These are phyloP conservation scores for Xanthorhoe designata DNA, from an alignment of 2,888 invertebrate species.

Conservation along the genomic window DNA sequence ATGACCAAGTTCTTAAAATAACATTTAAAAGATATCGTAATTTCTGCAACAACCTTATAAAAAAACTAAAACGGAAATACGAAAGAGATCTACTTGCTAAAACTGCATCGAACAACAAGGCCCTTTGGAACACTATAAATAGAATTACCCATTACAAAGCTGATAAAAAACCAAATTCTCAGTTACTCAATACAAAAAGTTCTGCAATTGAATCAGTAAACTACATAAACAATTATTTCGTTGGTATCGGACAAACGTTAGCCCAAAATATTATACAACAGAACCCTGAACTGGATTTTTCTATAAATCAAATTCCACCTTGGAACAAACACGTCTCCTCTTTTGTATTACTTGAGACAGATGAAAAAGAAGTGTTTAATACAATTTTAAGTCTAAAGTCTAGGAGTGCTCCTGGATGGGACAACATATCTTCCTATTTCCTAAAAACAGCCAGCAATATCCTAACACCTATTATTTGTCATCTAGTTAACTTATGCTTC, in stretches of 20 bases:
- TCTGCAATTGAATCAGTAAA: background rate
- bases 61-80: background rate
- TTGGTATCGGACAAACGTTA: conserved; percentile 5
- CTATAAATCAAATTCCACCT: background rate
- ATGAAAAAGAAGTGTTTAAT: conserved; percentile 18
- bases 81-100: conserved; percentile 2
- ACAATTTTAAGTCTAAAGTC: conserved; percentile 27
- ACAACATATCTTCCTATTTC: conserved; percentile 31
- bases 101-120: conserved; percentile 5
- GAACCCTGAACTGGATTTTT: background rate
- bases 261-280: conserved; percentile 9
- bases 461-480: conserved; percentile 27
- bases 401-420: conserved; percentile 34
- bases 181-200: background rate
- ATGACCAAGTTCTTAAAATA: background rate
- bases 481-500: conserved; percentile 31
- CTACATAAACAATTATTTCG: background rate
- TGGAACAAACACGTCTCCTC: background rate
- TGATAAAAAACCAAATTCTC: background rate
- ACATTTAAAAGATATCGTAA: background rate
- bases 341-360: conserved; percentile 28
- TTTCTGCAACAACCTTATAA: background rate
- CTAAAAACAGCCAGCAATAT: conserved; percentile 22
- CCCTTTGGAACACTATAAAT: conserved; percentile 16
- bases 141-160: conserved; percentile 7